phyloP scores from a whole-genome alignment of 2,797 vertebrate genomes.

The Fistularia tabacaria region DNA sequence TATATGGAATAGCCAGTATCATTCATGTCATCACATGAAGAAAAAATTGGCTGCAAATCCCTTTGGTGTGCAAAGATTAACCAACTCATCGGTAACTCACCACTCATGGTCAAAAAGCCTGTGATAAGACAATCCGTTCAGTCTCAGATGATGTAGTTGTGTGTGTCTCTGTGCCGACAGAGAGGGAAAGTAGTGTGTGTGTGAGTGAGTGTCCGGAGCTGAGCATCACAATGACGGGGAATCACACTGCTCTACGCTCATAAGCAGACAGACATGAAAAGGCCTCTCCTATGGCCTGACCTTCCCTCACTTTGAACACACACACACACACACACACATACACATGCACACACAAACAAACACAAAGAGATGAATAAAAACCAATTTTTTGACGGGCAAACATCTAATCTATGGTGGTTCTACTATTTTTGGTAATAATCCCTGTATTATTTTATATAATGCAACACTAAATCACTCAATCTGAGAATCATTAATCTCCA shows the following conservation, averaged over 20 bases:
- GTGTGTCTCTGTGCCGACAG: not conserved
- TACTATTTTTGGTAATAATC: too few relatives aligned
- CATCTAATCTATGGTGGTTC: too few relatives aligned
- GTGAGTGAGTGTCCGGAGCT: slow-evolving; percentile 13
- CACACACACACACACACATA: slow-evolving; percentile 16
- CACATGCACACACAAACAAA: slow-evolving; percentile 4
- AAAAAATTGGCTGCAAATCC: too few relatives aligned
- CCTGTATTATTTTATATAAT: too few relatives aligned
- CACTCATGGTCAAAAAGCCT: slow-evolving; percentile 63
- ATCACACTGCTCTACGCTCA: slow-evolving; percentile 36
- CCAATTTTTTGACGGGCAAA: too few relatives aligned
- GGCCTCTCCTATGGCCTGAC: slow-evolving; percentile 60
- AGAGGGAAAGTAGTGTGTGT: slow-evolving; percentile 6
- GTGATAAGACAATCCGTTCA: slow-evolving; percentile 19
- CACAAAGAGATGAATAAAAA: not conserved
- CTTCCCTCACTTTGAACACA: slow-evolving; percentile 44
- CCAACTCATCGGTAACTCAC: slow-evolving; percentile 54
- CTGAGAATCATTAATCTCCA: too few relatives aligned
- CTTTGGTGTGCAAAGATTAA: too few relatives aligned
- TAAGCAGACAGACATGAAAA: slow-evolving; percentile 67
- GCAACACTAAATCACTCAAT: too few relatives aligned
- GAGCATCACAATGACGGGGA: slow-evolving; percentile 26
- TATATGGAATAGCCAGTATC: too few relatives aligned
- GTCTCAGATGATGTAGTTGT: slow-evolving; percentile 1
- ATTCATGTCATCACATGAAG: too few relatives aligned